Evolutionary conservation across 2,113 vertebrate species (phyloP).

Genomic region (Amazona guildingii): DNA sequence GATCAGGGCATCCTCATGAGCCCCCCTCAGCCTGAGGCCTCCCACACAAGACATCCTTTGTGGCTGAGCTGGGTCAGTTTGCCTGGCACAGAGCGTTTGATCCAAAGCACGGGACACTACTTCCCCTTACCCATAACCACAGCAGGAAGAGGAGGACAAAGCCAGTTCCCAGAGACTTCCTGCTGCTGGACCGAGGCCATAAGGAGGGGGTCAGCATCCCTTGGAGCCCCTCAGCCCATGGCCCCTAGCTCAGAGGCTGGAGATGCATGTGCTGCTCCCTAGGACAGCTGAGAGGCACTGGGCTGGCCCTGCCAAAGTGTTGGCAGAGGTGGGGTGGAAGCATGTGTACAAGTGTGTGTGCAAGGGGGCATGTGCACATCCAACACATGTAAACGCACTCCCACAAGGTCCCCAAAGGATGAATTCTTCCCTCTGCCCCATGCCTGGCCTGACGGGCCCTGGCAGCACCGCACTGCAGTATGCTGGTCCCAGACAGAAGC

Average conservation of each 20-base stretch:
- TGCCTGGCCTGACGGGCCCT: fast-evolving
- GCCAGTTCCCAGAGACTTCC: not conserved
- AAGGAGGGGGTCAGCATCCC: not conserved
- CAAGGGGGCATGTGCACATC: not conserved
- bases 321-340: not conserved
- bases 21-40: not conserved
- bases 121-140: not conserved
- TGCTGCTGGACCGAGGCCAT: not conserved
- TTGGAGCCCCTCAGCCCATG: not conserved
- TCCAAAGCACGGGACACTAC: not conserved
- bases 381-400: fast-evolving
- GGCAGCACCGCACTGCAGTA: fast-evolving
- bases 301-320: not conserved
- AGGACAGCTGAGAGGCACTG: not conserved
- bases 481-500: not conserved
- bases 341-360: fast-evolving
- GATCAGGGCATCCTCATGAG: not conserved
- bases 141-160: not conserved
- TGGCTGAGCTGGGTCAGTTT: not conserved
- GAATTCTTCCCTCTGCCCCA: fast-evolving
- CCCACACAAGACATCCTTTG: not conserved
- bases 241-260: not conserved
- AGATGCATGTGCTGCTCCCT: not conserved
- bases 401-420: not conserved
- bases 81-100: not conserved